Percentiles rank a stretch among this genome's conserved stretches.
Evolutionary conservation across 2,888 invertebrate species (phyloP).

Genomic region (Caenorhabditis parvicauda): DNA sequence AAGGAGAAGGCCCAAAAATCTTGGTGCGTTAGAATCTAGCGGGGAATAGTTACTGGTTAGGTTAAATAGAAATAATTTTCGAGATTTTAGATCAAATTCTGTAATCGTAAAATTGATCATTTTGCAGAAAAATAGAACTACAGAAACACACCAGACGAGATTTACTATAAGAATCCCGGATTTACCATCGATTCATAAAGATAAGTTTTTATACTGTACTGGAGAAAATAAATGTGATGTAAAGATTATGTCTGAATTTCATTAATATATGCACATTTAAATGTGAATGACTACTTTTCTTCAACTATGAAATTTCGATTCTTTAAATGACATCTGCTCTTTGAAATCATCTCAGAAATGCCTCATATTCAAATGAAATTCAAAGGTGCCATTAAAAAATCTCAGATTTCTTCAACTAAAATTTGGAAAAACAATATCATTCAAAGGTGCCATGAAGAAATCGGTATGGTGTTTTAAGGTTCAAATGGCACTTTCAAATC

Average conservation of each 20-base stretch:
- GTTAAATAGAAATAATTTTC: neutral
- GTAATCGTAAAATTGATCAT: slow-evolving; percentile 14
- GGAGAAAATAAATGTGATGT: slow-evolving; percentile 77
- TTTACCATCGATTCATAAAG: slow-evolving; percentile 81
- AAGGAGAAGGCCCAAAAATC: too few relatives aligned
- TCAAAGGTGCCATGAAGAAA: too few relatives aligned
- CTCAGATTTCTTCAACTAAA: too few relatives aligned
- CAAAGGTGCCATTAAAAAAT: neutral
- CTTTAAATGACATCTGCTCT: slow-evolving; percentile 12
- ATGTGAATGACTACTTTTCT: slow-evolving; percentile 26
- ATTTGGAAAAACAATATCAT: too few relatives aligned
- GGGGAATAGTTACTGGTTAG: too few relatives aligned
- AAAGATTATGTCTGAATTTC: slow-evolving; percentile 85
- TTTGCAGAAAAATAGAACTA: slow-evolving; percentile 26
- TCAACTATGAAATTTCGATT: slow-evolving; percentile 85
- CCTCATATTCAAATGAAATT: too few relatives aligned
- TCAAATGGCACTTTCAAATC: too few relatives aligned
- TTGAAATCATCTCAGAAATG: neutral
- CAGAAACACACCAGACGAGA: slow-evolving; percentile 31
- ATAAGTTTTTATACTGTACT: slow-evolving; percentile 83
- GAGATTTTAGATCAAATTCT: too few relatives aligned
- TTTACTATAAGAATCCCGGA: slow-evolving; percentile 64
- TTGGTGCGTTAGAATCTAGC: too few relatives aligned
- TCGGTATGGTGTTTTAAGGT: too few relatives aligned
- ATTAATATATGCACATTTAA: slow-evolving; percentile 72